Evolutionary conservation across 2,888 invertebrate species (phyloP), one percentile per base, ranked within the genome.

Genomic region (Autographa pulchrina): DNA sequence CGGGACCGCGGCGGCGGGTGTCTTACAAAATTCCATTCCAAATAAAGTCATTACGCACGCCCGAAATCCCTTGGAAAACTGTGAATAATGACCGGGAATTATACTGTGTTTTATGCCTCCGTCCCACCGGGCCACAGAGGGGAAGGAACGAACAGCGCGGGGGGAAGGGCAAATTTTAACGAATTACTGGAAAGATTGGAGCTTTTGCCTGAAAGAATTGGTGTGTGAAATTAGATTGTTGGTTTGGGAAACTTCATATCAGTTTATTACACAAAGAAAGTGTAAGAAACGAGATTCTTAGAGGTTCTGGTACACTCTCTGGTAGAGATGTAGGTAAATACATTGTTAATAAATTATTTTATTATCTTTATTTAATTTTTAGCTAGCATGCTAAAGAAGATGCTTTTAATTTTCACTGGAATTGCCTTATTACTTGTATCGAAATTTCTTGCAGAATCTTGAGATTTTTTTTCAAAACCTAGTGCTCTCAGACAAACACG

Each of bases 81-180:
- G 91, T 92, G 91, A 92, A 91, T 92, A 92, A 92, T 91, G 91
- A 89, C 89, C 84, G 87, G 87, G 91, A 90, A 91, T 92, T 92
- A 91, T 91, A 88, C 91, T 90, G 91, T 91, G 87, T 91, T 91
- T 91, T 91, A 92, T 91, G 91, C 88, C 85, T 83, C 81, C 78
- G 82, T 81, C 70, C 70, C 77, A 68, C 73, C 31, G 62, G 66
- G 66, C 74, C 62, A 62, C 63, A 18, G 63, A 60, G 78, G 65
- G 73, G 9, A 31, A 8, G 52, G 59, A 54, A 41, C 63, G 66
- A 64, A 62, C 74, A 66, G 70, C 63, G 61, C 69, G 48, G 80
- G 72, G 70, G 68, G 62, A 81, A 80, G 84, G 85, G 86, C 81
- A 87, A 86, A 89, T 88, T 89, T 91, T 90, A 91, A 90, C 89